Evolutionary conservation across 2,797 vertebrate species (phyloP).

Genomic region (Myotis vivesi): DNA sequence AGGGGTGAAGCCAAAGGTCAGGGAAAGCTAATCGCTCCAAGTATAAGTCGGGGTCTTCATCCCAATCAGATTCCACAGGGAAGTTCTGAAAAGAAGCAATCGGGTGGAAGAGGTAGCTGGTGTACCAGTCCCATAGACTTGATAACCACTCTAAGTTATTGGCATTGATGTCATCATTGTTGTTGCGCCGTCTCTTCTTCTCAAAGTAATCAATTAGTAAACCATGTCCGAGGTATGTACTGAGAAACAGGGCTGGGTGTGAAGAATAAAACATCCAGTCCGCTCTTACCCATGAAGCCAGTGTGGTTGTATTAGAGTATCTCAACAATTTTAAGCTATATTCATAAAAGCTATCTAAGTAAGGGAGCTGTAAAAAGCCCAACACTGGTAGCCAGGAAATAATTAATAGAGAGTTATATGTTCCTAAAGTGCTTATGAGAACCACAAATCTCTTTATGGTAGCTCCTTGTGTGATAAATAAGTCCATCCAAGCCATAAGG

Average conservation of each 20-base stretch:
- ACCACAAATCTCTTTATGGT: constrained; percentile 98
- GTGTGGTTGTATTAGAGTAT: constrained; percentile 94
- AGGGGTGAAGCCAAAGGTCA: constrained; percentile 95
- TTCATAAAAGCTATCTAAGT: constrained; percentile 94
- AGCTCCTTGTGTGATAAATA: constrained; percentile 98
- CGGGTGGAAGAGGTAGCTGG: constrained; percentile 95
- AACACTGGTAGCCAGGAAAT: constrained; percentile 98
- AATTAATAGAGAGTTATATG: constrained; percentile 96
- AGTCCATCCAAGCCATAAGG: constrained; percentile 98
- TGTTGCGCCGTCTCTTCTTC: constrained; percentile 91
- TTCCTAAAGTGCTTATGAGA: constrained; percentile 97
- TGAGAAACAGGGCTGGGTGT: constrained; percentile 96
- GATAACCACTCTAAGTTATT: constrained; percentile 98
- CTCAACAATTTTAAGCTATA: constrained; percentile 96
- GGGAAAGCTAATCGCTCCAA: constrained; percentile 95
- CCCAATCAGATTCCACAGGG: constrained; percentile 95
- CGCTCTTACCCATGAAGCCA: constrained; percentile 94
- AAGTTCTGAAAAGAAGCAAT: constrained; percentile 94
- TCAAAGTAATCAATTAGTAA: constrained; percentile 97
- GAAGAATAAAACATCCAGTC: constrained; percentile 99
- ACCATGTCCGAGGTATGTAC: constrained; percentile 95
- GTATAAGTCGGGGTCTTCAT: constrained; percentile 93
- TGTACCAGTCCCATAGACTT: constrained; percentile 99
- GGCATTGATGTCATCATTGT: constrained; percentile 90
- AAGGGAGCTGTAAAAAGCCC: constrained; percentile 95